These are phyloP conservation scores for Melanerpes aurifrons DNA, from an alignment of 2,113 vertebrate genomes.

Conservation along the genomic window DNA sequence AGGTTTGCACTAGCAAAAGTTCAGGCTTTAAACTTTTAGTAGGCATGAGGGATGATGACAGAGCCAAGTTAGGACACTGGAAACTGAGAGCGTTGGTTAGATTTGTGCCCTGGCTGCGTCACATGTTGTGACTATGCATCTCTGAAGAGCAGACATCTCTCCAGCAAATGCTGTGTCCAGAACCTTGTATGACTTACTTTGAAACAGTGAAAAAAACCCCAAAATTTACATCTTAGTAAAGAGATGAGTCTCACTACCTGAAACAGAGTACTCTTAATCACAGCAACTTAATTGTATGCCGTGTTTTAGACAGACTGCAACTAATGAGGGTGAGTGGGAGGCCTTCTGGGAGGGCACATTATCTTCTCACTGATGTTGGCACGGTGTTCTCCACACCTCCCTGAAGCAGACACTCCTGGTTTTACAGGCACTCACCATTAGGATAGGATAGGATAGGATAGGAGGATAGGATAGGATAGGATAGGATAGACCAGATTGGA, in stretches of 20 bases:
- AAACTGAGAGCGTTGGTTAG: background rate
- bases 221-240: background rate
- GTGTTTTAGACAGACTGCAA: background rate
- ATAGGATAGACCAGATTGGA: too few species aligned
- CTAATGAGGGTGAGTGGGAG: background rate
- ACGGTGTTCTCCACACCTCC: background rate
- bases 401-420: background rate
- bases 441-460: too few species aligned
- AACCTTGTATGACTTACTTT: background rate
- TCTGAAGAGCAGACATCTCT: background rate
- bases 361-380: background rate
- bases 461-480: too few species aligned
- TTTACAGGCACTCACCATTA: background rate
- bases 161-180: background rate
- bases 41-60: background rate
- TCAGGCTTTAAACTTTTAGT: background rate
- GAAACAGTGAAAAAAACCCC: background rate
- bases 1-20: fast-evolving
- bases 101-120: background rate
- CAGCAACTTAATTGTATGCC: background rate
- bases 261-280: background rate
- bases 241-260: background rate
- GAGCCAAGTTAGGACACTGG: background rate
- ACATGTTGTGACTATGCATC: background rate
- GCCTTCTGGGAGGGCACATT: background rate